These are phyloP conservation scores for Drosophila seguyi DNA, from an alignment of 1,140 invertebrate genomes.

Conservation along the genomic window DNA sequence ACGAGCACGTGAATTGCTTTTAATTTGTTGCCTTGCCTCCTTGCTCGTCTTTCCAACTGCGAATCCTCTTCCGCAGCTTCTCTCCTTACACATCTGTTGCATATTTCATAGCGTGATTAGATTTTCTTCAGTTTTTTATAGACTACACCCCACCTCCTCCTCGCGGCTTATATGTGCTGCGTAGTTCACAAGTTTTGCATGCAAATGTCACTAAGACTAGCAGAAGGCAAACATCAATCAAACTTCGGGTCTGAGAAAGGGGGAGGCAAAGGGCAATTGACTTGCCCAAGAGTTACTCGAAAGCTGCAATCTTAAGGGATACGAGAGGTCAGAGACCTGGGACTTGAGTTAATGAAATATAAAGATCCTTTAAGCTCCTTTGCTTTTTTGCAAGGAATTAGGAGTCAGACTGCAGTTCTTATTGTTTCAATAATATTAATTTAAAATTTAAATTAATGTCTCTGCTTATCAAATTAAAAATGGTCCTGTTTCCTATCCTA, in stretches of 20 bases:
- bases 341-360: slow-evolving; percentile 15
- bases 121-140: slow-evolving; percentile 43
- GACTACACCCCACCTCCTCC: not conserved
- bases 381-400: too few relatives aligned
- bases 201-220: slow-evolving; percentile 51
- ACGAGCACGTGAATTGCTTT: slow-evolving; percentile 74
- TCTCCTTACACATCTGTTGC: slow-evolving; percentile 60
- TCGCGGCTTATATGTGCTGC: slow-evolving; percentile 1
- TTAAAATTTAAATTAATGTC: too few relatives aligned
- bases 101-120: slow-evolving; percentile 77
- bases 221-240: slow-evolving; percentile 55
- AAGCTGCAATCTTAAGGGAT: slow-evolving; percentile 21
- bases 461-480: too few relatives aligned
- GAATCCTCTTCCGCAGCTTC: slow-evolving; percentile 14
- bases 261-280: slow-evolving; percentile 13
- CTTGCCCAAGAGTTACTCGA: slow-evolving; percentile 24
- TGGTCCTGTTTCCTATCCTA: too few relatives aligned
- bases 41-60: not conserved
- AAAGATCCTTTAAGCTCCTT: not conserved
- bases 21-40: slow-evolving; percentile 69
- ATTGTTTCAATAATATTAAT: too few relatives aligned
- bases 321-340: not conserved
- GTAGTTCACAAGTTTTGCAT: slow-evolving; percentile 50
- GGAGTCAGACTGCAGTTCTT: too few relatives aligned
- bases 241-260: slow-evolving; percentile 14